Evolutionary conservation across 2,797 vertebrate genomes (phyloP).

Genomic region (Xyrichtys novacula): DNA sequence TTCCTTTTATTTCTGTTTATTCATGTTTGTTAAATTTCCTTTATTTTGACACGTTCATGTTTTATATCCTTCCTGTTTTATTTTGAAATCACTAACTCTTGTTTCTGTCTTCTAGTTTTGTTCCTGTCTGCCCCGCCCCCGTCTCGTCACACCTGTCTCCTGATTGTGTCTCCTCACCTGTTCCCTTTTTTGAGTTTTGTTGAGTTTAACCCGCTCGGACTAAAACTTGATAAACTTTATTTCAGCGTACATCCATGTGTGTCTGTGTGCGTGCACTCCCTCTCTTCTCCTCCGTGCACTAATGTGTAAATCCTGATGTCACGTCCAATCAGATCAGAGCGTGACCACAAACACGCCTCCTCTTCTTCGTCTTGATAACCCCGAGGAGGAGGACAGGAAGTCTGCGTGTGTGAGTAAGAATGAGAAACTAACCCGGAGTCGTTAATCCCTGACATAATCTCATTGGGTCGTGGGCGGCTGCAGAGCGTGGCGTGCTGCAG

Average conservation of each 20-base stretch:
- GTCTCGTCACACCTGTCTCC: too few species aligned
- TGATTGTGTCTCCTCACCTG: too few species aligned
- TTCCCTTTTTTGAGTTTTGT: too few species aligned
- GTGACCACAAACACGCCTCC: slow-evolving; percentile 3
- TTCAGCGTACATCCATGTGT: neutral
- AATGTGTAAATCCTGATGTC: slow-evolving; percentile 24
- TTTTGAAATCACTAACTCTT: too few species aligned
- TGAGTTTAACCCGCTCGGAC: too few species aligned
- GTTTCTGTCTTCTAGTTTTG: too few species aligned
- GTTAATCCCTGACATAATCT: slow-evolving; percentile 15
- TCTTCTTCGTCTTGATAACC: neutral
- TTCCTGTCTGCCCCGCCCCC: too few species aligned
- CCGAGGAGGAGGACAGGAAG: neutral
- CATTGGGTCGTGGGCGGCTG: neutral
- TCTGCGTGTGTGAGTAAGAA: neutral
- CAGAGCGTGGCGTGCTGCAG: neutral
- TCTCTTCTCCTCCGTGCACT: slow-evolving; percentile 12
- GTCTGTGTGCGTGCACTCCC: slow-evolving; percentile 2
- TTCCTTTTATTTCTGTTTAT: too few species aligned
- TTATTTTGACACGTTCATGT: too few species aligned
- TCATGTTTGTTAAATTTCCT: too few species aligned
- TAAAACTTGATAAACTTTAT: too few species aligned
- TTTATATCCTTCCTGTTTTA: too few species aligned
- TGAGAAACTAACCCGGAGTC: neutral
- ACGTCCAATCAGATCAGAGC: slow-evolving; percentile 34